Percentiles rank a stretch among this genome's conserved stretches.
phyloP scores from a whole-genome alignment of 2,797 vertebrate genomes.

The Anniella stebbinsi region DNA sequence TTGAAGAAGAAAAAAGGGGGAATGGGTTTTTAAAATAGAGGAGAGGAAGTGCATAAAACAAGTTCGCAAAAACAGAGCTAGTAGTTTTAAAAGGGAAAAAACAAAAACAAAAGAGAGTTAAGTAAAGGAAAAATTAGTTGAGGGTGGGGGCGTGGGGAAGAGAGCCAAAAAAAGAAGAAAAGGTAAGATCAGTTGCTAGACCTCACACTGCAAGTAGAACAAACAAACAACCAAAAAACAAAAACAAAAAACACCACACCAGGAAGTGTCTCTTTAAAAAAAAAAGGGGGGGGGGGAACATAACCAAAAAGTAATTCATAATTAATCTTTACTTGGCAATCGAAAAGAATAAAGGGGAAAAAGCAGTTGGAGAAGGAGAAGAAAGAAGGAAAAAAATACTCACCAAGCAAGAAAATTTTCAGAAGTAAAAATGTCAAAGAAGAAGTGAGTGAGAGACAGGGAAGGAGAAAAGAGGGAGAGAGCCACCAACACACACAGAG shows the following conservation, averaged over 20 bases:
- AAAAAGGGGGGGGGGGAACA: background rate
- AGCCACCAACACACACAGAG: conserved; percentile 2
- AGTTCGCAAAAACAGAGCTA: conserved; percentile 21
- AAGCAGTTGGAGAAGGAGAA: conserved; percentile 3
- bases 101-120: conserved; percentile 6
- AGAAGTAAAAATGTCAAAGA: conserved; percentile 71
- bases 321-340: background rate
- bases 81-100: background rate
- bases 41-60: background rate
- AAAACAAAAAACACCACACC: background rate
- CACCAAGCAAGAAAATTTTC: conserved; percentile 49
- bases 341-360: conserved; percentile 16
- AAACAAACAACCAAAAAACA: conserved; percentile 7
- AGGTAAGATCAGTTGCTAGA: background rate
- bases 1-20: background rate
- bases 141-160: background rate
- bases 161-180: background rate
- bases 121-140: conserved; percentile 21
- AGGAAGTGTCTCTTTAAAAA: background rate
- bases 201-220: background rate
- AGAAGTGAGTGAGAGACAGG: conserved; percentile 38
- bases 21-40: background rate
- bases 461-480: conserved; percentile 44
- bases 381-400: conserved; percentile 37
- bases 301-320: background rate